Percentiles rank a stretch among this genome's conserved stretches.
These are phyloP conservation scores for Scylla paramamosain DNA, from an alignment of 1,140 invertebrate genomes.

Conservation along the genomic window DNA sequence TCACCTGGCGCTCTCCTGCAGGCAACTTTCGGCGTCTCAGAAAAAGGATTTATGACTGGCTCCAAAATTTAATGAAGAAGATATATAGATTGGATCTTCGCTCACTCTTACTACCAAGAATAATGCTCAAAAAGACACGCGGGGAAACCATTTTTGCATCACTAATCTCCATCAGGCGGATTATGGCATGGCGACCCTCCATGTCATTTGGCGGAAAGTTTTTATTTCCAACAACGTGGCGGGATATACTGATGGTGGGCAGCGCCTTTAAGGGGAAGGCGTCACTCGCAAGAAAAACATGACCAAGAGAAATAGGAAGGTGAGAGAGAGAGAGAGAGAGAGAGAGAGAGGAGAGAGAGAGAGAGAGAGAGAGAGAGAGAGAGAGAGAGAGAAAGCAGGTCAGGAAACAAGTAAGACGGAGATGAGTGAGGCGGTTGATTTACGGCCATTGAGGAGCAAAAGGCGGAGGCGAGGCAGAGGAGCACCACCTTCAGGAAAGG, in stretches of 20 bases:
- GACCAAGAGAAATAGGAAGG: too few species aligned
- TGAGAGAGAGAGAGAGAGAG: neutral
- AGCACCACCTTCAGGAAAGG: too few species aligned
- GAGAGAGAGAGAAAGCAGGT: neutral
- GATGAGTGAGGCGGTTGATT: too few species aligned
- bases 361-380: neutral
- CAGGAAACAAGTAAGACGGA: too few species aligned
- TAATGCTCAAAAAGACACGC: too few species aligned
- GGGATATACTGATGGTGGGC: too few species aligned
- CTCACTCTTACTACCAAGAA: neutral
- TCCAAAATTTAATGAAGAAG: constrained; percentile 14
- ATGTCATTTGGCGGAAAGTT: neutral
- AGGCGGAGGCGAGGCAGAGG: too few species aligned
- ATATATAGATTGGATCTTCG: neutral
- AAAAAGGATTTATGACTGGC: neutral
- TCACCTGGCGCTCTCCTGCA: neutral
- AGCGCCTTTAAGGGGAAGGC: too few species aligned
- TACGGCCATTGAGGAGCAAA: too few species aligned
- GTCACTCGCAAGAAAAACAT: too few species aligned
- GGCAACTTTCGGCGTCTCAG: neutral
- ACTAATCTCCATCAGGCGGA: too few species aligned
- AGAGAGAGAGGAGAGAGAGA: neutral
- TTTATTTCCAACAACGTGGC: neutral
- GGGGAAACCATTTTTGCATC: too few species aligned
- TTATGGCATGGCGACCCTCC: neutral